These are phyloP conservation scores for Galaxea fascicularis DNA, from an alignment of 92 coral and sea anemone species.

Conservation along the genomic window DNA sequence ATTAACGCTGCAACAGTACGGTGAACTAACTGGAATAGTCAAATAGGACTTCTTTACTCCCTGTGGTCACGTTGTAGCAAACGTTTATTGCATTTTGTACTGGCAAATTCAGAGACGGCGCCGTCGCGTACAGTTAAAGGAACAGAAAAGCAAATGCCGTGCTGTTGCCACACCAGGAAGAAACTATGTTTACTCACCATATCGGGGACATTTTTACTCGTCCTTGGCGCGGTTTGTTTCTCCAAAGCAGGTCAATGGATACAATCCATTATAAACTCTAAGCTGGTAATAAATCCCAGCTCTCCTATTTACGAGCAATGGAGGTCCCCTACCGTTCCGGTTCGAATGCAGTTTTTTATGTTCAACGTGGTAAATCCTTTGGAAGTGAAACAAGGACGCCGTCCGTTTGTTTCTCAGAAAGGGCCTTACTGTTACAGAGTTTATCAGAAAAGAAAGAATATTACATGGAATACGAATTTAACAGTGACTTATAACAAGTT, in stretches of 20 bases:
- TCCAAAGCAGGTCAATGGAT: conserved; percentile 48
- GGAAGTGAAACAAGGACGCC: conserved; percentile 70
- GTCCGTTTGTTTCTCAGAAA: conserved; percentile 69
- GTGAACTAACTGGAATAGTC: too few species aligned
- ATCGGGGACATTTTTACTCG: conserved; percentile 25
- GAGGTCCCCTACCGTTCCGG: conserved; percentile 77
- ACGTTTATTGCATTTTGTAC: too few species aligned
- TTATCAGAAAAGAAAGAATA: conserved; percentile 62
- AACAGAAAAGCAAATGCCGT: too few species aligned
- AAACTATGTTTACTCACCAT: not conserved
- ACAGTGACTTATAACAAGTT: conserved; percentile 78
- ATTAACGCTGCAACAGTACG: too few species aligned
- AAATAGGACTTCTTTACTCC: too few species aligned
- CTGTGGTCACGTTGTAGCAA: too few species aligned
- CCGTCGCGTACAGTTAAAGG: too few species aligned
- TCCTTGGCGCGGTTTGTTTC: conserved; percentile 60
- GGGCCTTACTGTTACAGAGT: conserved; percentile 87
- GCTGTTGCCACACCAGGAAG: conserved; percentile 1
- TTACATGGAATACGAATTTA: conserved; percentile 62
- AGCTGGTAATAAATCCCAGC: conserved; percentile 69
- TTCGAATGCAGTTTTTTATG: conserved; percentile 73
- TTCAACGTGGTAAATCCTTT: conserved; percentile 74
- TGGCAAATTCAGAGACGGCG: too few species aligned
- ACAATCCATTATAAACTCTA: conserved; percentile 55
- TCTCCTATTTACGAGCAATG: conserved; percentile 71